Evolutionary conservation across 2,113 vertebrate genomes (phyloP).

Genomic region (Sminthopsis crassicaudata): DNA sequence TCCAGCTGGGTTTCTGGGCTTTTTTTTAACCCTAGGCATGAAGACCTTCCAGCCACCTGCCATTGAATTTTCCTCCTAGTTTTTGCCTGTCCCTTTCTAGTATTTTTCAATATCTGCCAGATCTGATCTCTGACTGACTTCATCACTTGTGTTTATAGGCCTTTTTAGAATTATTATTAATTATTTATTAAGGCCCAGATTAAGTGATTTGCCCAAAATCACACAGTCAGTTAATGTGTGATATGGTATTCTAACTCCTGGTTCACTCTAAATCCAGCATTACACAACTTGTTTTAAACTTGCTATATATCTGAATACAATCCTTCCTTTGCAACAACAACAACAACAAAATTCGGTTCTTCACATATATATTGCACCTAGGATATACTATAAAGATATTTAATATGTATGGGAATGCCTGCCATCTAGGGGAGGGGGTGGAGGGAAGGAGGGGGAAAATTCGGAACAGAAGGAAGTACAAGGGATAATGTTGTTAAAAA

Average conservation of each 20-base stretch:
- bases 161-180: not conserved
- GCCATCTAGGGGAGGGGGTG: no score
- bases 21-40: not conserved
- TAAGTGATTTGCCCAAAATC: not conserved
- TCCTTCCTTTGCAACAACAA: no score
- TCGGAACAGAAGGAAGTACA: no score
- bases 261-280: not conserved
- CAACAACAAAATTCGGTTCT: no score
- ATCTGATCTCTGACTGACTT: not conserved
- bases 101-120: not conserved
- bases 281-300: not conserved
- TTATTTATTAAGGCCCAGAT: not conserved
- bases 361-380: no score
- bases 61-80: not conserved
- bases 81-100: not conserved
- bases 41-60: not conserved
- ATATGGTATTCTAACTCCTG: not conserved
- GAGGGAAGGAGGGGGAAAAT: no score
- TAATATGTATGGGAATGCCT: no score
- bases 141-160: not conserved
- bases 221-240: not conserved
- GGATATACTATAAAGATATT: no score
- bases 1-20: not conserved
- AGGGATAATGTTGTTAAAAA: no score
- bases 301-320: no score